These are phyloP conservation scores for Ectobius pallidus DNA, from an alignment of 2,888 invertebrate genomes.

Conservation along the genomic window DNA sequence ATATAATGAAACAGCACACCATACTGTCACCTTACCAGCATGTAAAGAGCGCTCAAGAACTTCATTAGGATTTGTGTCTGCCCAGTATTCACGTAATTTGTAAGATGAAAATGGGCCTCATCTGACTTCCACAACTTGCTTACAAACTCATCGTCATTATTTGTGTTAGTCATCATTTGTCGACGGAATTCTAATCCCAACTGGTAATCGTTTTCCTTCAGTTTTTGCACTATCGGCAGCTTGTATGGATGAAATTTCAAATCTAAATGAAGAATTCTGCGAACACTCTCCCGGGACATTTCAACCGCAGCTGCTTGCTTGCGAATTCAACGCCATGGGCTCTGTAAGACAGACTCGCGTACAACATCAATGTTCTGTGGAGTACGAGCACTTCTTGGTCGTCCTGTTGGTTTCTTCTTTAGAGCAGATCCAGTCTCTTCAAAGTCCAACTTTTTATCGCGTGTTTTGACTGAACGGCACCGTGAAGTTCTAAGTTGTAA, in stretches of 20 bases:
- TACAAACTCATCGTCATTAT: constrained; percentile 22
- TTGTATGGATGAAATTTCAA: constrained; percentile 29
- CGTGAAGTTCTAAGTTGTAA: too few relatives aligned
- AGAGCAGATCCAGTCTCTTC: neutral
- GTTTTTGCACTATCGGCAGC: constrained; percentile 27
- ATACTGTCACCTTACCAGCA: constrained; percentile 6
- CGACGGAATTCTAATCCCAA: constrained; percentile 18
- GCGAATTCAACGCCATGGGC: neutral
- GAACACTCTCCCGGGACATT: constrained; percentile 5
- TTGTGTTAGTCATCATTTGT: constrained; percentile 19
- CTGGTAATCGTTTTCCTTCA: constrained; percentile 23
- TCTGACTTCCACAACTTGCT: constrained; percentile 17
- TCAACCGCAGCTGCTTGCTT: neutral
- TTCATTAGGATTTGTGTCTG: neutral
- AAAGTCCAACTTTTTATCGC: too few relatives aligned
- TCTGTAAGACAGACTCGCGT: neutral
- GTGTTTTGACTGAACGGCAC: too few relatives aligned
- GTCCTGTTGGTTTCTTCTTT: neutral
- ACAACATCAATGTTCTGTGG: neutral
- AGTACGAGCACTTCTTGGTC: neutral
- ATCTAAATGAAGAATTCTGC: neutral
- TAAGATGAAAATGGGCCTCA: constrained; percentile 27
- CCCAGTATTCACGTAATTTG: constrained; percentile 4
- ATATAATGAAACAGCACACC: too few relatives aligned
- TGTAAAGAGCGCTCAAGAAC: too few relatives aligned